Base-by-base conservation (phyloP, 1,140 invertebrate genomes). In the Thalassaphorura encarpata region DNA sequence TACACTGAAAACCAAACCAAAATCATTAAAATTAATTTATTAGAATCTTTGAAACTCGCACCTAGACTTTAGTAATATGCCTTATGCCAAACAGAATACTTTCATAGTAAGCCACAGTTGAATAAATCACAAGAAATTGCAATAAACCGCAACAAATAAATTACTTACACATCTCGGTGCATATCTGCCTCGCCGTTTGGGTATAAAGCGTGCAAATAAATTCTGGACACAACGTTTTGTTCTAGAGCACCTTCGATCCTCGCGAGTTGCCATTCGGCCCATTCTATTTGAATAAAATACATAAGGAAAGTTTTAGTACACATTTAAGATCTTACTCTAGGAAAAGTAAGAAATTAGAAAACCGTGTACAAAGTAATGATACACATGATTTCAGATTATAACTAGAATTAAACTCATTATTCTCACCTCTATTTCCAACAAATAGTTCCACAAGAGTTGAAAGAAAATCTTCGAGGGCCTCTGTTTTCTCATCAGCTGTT, bases 151-250 rank as follows among this genome's bases (percentile, higher is more conserved):
- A 26, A 47, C 21, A 47, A 47, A 11, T 47, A 24, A 47, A 18
- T 28, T 40, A 78, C 81, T 78, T 71, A 89, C 82, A 87, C 84
- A 70, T 99, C 95, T 52, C 94, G 76, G 50, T 86, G 81, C 46
- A 92, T 79, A 74, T 99, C 95, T 0, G 87, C 92, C 69, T 98
- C 95, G 2, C 90, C 90, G 73, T 98, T 98, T 5, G 95, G 94
- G 75, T 93, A 97, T 67, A 99, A 78, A 29, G 94, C 91, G 69
- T 90, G 82, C 24, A 83, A 79, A 73, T 98, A 98, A 33, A 98
- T 86, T 21, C 85, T 78, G 24, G 84, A 85, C 77, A 97, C 92
- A 1, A 89, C 77, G 11, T 81, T 80, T 29, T 83, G 78, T 68
- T 95, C 88, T 45, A 89, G 83, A 0, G 88, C 85, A 56, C 79